Evolutionary conservation across 2,113 vertebrate species (phyloP).

Genomic region (Bathybates hornii): DNA sequence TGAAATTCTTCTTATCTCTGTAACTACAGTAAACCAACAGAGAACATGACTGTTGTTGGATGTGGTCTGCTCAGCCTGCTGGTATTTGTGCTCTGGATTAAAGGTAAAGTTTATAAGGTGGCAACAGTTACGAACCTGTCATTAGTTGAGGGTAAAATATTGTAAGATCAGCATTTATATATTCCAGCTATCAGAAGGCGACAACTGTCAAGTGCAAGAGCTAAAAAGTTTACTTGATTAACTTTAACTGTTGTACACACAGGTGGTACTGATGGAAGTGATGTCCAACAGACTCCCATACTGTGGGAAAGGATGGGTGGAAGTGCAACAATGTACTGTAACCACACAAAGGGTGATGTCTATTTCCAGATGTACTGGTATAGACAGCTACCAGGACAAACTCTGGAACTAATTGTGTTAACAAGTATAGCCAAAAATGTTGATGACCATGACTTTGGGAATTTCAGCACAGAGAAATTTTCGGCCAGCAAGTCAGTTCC

Average conservation of each 20-base stretch:
- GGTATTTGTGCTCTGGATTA: background rate
- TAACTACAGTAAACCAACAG: background rate
- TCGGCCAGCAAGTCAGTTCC: background rate
- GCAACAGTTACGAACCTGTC: background rate
- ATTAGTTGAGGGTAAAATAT: background rate
- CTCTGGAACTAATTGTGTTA: conserved; percentile 34
- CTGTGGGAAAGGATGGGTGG: background rate
- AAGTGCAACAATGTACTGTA: background rate
- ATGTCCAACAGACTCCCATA: background rate
- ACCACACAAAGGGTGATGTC: rapidly evolving
- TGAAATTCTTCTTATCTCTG: background rate
- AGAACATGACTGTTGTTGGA: background rate
- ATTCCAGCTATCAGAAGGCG: background rate
- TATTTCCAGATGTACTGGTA: conserved; percentile 54
- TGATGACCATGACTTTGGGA: background rate
- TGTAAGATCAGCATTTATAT: background rate
- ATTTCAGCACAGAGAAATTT: background rate
- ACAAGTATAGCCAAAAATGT: background rate
- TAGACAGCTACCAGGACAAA: conserved; percentile 31
- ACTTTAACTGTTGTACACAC: background rate
- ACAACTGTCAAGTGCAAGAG: background rate
- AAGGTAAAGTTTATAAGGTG: background rate
- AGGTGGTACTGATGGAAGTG: background rate
- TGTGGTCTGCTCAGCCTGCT: background rate
- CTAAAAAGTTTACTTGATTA: background rate